Base-by-base conservation (phyloP, 2,113 vertebrate genomes). In the Lucifuga dentata region DNA sequence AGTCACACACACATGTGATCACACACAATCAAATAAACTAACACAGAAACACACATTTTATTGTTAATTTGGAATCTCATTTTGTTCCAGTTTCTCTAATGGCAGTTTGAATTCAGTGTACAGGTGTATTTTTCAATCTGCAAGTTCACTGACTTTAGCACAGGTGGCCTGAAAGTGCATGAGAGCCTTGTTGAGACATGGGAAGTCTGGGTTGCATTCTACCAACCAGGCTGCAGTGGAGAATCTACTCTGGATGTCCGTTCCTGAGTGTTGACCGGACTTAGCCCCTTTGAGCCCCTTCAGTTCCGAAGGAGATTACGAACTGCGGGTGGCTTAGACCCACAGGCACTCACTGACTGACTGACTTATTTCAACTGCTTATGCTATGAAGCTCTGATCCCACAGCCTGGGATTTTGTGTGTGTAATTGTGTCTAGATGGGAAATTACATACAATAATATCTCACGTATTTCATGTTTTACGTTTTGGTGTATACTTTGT, bases 241-340 rank as follows among this genome's bases (percentile, higher is more conserved):
- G 60, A 58, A 64, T 60, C 64, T 50, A 48, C 57, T 9, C 16
- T 70, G 61, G 76, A 81, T 45, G 60, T 68, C 62, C 44, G 26
- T 41, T 78, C 35, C n/a, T 26, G 66, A 76, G 68, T 75, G 65
- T 71, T 65, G 86, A 71, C 77, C 69, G 71, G 78, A 80, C 83
- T 90, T 89, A 90, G 89, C 83, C 83, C 71, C 66, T 73, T 44
- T 86, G 68, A 84, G 77, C 80, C 73, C 57, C 60, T 68, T 71
- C 77, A 82, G 82, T 83, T 88, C 74, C 52, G 59, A 83, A 78
- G 65, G 68, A 85, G 85, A 88, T 90, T 88, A 89, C 68, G 32
- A 70, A 65, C 75, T 71, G 70, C 8, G 58, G 85, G 87, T 75
- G 76, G 87, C 78, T 86, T 62, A 69, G 63, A 79, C 71, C 89